Base-by-base conservation (phyloP, 2,113 vertebrate species). In the Grus americana region DNA sequence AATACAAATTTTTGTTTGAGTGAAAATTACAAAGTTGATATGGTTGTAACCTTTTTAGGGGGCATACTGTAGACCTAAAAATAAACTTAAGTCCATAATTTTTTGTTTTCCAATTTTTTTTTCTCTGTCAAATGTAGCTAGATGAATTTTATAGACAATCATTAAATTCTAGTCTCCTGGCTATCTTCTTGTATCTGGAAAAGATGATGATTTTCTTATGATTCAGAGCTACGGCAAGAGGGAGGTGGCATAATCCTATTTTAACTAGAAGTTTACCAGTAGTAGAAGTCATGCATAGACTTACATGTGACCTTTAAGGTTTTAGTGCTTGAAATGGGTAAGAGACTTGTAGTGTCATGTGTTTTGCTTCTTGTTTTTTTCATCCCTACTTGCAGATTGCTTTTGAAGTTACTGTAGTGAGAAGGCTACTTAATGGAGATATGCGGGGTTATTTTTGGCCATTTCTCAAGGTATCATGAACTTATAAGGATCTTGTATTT, bases 301-400 rank as follows among this genome's bases (percentile, higher is more conserved):
- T 86, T 74, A n/a, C 22, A 46, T 29, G 32, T 92, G 86, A 88
- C 91, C 62, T 92, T 92, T 88, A 50, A 79, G 71, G 23, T 59
- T 92, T 67, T 54, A 73, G 32, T 76, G 46, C 54, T 71, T 93
- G 58, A 90, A 81, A 52, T 44, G 30, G 23, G 2, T 47, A 10
- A 55, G 54, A 86, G 14, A 47, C 55, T 59, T 89, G 50, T 20
- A 15, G 24, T 40, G 54, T 58, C 68, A 54, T 24, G 22, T 89
- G 79, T 42, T 92, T 38, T 91, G 12, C 11, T 10, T 27, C 63
- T 54, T 47, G 12, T 36, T 82, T 78, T 78, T 68, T 87, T 63
- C 22, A 47, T 44, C 49, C 16, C 7, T 68, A 11, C 22, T 59
- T 63, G 38, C 30, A 65, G 15, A n/a, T 70, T 42, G 38, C 47